Base-by-base conservation (phyloP, 2,113 vertebrate species). In the Cisticola juncidis region DNA sequence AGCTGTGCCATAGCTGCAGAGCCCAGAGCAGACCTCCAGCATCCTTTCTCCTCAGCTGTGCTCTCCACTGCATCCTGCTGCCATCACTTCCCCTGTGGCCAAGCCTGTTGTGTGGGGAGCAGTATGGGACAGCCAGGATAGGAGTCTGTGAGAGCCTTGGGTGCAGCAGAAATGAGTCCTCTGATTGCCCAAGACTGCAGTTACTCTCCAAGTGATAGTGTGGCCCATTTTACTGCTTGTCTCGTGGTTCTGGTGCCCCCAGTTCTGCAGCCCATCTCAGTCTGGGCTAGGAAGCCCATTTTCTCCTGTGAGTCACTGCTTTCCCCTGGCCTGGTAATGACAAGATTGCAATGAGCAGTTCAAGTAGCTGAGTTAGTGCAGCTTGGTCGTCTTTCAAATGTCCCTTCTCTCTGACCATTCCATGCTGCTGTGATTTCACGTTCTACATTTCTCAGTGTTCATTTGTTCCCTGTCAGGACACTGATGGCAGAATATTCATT, bases 401-500 rank as follows among this genome's bases (percentile, higher is more conserved):
- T 24, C 84, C 79, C 40, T 57, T 82, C 66, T 85, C 70, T 92
- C 66, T 79, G 58, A 64, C 61, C 40, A 4, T 22, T 29, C 76
- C 64, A 12, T 26, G 47, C 61, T 94, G 69, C 80, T 25, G 35
- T 19, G 5, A 20, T 86, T 86, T 81, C 82, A 38, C 16, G 1
- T 70, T 68, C 16, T 24, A 0, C 45, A 35, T 86, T 88, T 88
- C 53, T 65, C 28, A 24, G 7, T 0, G 2, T 81, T 88, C 77
- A 53, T 84, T 77, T 38, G 3, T 68, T 76, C 54, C 33, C 42
- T 76, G 66, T 74, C 71, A 94, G 70, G 70, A 91, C 79, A 65
- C 33, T 72, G 73, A 50, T 79, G 38, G 53, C 82, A 88, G 82
- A 33, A 62, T 76, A 86, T 94, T 87, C 35, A 74, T 92, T 95